Conservation (phyloP, 2,113 vertebrate species). For the Oceanites oceanicus region DNA sequence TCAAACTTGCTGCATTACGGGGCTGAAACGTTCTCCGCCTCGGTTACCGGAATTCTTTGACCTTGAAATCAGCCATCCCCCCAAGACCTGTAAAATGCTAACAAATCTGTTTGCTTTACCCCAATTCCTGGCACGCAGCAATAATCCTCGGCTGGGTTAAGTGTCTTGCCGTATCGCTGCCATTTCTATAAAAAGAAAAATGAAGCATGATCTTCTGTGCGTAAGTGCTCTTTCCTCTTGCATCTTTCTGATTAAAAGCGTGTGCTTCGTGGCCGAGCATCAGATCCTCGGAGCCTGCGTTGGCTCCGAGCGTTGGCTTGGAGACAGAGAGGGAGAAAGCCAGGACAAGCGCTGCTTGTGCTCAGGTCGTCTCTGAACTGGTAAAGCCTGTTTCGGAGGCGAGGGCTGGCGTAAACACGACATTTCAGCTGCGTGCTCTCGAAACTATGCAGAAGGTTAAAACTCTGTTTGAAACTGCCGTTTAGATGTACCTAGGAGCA, state of each 20-base stretch:
- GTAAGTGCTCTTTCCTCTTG: not conserved
- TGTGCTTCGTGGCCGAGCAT: not conserved
- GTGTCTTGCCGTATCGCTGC: not conserved
- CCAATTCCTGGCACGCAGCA: not conserved
- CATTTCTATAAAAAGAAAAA: not conserved
- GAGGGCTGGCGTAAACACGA: not conserved
- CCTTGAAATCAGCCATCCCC: not conserved
- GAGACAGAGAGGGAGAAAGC: not conserved
- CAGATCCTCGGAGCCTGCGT: rapidly evolving
- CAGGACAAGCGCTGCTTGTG: not conserved
- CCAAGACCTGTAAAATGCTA: not conserved
- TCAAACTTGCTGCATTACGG: not conserved
- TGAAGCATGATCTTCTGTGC: not conserved
- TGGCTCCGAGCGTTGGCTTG: not conserved
- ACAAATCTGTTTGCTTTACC: not conserved
- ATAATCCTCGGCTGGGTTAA: not conserved
- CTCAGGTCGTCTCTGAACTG: not conserved
- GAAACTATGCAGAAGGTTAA: not conserved
- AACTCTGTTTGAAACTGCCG: not conserved
- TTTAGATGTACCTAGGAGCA: not conserved
- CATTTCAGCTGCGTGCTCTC: not conserved
- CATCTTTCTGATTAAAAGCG: rapidly evolving
- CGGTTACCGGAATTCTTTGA: not conserved
- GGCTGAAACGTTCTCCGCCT: rapidly evolving
- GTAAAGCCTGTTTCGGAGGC: not conserved